Base-by-base conservation (phyloP, 2,113 vertebrate species). In the Daphoenositta chrysoptera region DNA sequence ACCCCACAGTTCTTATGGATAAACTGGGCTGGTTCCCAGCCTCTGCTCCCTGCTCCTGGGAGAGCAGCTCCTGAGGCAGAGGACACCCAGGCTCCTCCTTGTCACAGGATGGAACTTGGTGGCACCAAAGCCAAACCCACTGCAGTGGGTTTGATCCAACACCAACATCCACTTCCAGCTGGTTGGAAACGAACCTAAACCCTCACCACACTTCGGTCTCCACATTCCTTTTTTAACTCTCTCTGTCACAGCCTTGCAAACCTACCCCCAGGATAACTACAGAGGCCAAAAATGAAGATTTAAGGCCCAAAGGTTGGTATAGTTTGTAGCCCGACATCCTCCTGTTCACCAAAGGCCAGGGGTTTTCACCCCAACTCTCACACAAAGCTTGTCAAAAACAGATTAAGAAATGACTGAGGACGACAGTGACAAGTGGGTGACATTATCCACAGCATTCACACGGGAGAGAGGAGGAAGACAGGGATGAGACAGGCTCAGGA, bases 381-480 rank as follows among this genome's bases (percentile, higher is more conserved):
- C 30, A 23, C 1, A 30, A 11, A 72, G 28, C 16, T 64, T 13
- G 17, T 24, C n/a, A 57, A 53, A 58, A 69, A 4, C 9, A 1
- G 20, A 10, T 13, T 4, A 11, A 64, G 58, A 10, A 50, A 39
- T 10, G 54, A 31, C 30, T 17, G 63, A 4, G 50, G 16, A 39
- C 13, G 17, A 5, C n/a, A 37, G 3, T 2, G 3, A 33, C 1
- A 3, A 15, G 2, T 2, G 1, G 31, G 28, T 18, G 70, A 27
- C n/a, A 6, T 6, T 5, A 21, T 0, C 26, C 26, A 31, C 3
- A 14, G 35, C 26, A 3, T 2, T 10, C 44, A 1, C 2, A 22
- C 0, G 1, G 58, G 23, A 39, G 13, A 15, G 31, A 5, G 6
- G 42, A 2, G n/a, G 47, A 18, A 26, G 70, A 5, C 4, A 33